These are phyloP conservation scores for Ivindomyrus marchei DNA, from an alignment of 2,113 vertebrate genomes.

Conservation along the genomic window DNA sequence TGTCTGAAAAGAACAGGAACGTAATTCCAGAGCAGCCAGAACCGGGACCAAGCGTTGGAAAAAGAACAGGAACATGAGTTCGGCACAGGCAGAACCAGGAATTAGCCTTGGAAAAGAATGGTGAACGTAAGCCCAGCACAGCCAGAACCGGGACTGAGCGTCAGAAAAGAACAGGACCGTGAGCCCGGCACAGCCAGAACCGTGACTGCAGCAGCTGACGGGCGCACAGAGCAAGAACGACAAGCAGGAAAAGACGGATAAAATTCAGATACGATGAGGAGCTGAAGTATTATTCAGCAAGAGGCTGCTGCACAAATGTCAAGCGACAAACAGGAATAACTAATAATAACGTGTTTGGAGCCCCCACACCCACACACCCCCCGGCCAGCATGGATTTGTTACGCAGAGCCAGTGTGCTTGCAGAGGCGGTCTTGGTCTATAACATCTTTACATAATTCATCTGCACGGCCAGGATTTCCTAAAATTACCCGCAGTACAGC, in stretches of 20 bases:
- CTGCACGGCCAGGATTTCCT: not conserved
- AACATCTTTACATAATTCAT: slow-evolving; percentile 14
- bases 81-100: too few species aligned
- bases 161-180: too few species aligned
- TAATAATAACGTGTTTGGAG: not conserved
- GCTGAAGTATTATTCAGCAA: not conserved
- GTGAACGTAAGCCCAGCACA: too few species aligned
- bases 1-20: too few species aligned
- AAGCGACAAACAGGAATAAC: not conserved
- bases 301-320: not conserved
- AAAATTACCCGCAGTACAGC: not conserved
- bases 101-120: rapidly evolving
- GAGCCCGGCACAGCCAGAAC: not conserved
- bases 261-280: not conserved
- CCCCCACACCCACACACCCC: not conserved
- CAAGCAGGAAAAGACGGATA: not conserved
- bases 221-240: not conserved
- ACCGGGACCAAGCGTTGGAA: too few species aligned
- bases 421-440: not conserved
- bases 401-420: not conserved
- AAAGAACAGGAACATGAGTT: not conserved
- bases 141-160: too few species aligned
- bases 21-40: too few species aligned
- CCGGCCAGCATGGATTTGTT: not conserved
- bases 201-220: not conserved